These are phyloP conservation scores for Xanthostigma xanthostigma DNA, from an alignment of 2,888 invertebrate genomes.

Conservation along the genomic window DNA sequence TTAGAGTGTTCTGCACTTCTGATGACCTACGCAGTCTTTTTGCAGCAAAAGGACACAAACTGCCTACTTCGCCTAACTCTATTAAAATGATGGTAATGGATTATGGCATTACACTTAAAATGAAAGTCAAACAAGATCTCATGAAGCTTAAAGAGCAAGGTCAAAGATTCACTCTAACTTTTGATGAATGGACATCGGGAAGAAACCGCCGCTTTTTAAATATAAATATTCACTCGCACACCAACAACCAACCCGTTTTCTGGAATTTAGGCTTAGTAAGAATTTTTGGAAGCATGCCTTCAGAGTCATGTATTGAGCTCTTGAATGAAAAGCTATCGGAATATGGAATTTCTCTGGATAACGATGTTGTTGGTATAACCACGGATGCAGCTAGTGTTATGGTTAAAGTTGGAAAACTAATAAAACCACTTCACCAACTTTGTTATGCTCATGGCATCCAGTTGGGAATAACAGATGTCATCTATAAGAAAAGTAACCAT, in stretches of 20 bases:
- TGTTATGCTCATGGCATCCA: slow-evolving; percentile 15
- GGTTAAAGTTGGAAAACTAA: slow-evolving; percentile 15
- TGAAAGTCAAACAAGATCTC: slow-evolving; percentile 1
- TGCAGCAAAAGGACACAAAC: slow-evolving; percentile 3
- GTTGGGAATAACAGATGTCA: slow-evolving; percentile 12
- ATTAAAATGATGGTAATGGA: slow-evolving; percentile 5
- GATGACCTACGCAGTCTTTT: slow-evolving; percentile 4
- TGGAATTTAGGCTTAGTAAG: slow-evolving; percentile 11
- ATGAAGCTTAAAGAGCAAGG: no score
- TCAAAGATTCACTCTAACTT: no score
- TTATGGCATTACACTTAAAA: slow-evolving; percentile 1
- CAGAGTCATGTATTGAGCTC: slow-evolving; percentile 10
- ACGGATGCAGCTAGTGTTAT: slow-evolving; percentile 17
- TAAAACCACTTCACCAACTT: slow-evolving; percentile 15
- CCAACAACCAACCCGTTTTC: slow-evolving; percentile 1
- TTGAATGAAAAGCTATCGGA: slow-evolving; percentile 8
- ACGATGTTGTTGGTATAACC: slow-evolving; percentile 14
- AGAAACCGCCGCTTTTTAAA: no score
- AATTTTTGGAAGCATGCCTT: slow-evolving; percentile 13
- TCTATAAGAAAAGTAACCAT: slow-evolving; percentile 10
- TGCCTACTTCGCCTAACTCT: slow-evolving; percentile 1
- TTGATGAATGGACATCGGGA: no score
- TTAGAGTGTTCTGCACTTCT: slow-evolving; percentile 5
- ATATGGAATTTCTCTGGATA: slow-evolving; percentile 12
- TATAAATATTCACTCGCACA: no score